Base-by-base conservation (phyloP, 2,797 vertebrate genomes). In the Crenichthys baileyi region DNA sequence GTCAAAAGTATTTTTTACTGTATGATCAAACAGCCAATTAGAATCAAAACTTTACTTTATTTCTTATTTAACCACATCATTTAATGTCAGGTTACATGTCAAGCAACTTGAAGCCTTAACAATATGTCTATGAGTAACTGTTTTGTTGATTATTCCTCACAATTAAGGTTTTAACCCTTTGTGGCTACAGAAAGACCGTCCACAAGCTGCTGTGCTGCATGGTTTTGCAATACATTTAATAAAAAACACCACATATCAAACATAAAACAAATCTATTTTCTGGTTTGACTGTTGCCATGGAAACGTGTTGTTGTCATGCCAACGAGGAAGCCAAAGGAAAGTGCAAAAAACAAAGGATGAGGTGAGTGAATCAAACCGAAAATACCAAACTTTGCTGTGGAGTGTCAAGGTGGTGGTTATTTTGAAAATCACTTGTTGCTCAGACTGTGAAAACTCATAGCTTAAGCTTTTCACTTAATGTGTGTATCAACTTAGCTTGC, bases 241-340 rank as follows among this genome's bases (percentile, higher is more conserved):
- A 79, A 87, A 79, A 82, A 78, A 79, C 75, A 79, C 63, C 60
- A 77, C 82, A 82, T 88, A 86, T 87, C 85, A 82, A 86, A 84
- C 2, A 84, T 79, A 78, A 36, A 46, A 53, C 44, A 75, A 88
- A 88, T 82, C 72, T 67, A 78, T 83, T 86, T 88, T 72, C 85
- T 79, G 81, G 88, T 88, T 85, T 73, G 18, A 68, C 84, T 80
- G 93, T 95, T 94, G 90, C 89, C 90, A 95, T 93, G 87, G 95
- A 83, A 77, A 95, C 76, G 31, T 65, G 88, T 89, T 93, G 91
- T 93, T 92, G 93, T 94, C 93, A 90, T 92, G 92, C 90, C 85
- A 88, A 94, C 93, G 87, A 87, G 80, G 80, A 83, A 79, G 83
- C 78, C 81, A 75, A 61, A 74, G 81, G 79, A 75, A 82, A 85